Conservation (phyloP, 2,113 vertebrate genomes). For the Peucedramus taeniatus region DNA sequence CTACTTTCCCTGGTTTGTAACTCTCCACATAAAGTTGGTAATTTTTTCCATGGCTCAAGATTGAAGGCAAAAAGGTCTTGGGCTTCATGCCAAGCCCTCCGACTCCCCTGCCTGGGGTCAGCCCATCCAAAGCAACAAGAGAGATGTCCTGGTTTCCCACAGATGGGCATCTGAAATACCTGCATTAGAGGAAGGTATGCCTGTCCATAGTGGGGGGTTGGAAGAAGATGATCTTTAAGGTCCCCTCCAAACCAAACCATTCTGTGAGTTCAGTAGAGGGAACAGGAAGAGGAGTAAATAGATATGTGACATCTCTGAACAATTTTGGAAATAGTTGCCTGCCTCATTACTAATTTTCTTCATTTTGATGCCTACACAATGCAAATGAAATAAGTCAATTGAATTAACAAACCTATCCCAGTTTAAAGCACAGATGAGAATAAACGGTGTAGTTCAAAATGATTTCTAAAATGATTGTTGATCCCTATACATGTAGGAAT, state of each 20-base stretch:
- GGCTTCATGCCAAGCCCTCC: too few relatives aligned
- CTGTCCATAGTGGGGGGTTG: not conserved
- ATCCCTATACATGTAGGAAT: not conserved
- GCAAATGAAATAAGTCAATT: not conserved
- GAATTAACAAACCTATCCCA: not conserved
- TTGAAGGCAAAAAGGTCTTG: too few relatives aligned
- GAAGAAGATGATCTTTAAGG: not conserved
- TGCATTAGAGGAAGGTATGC: not conserved
- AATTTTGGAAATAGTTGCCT: not conserved
- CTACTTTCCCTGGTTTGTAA: too few relatives aligned
- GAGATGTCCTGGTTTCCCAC: too few relatives aligned
- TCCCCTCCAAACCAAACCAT: not conserved
- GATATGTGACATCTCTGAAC: not conserved
- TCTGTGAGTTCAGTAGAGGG: not conserved
- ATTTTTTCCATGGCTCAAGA: too few relatives aligned
- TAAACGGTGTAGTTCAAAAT: not conserved
- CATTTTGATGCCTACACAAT: not conserved
- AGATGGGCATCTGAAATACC: not conserved
- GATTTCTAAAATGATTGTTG: not conserved
- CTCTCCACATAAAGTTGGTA: too few relatives aligned
- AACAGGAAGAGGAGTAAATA: not conserved
- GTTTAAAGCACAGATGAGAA: not conserved
- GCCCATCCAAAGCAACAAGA: too few relatives aligned
- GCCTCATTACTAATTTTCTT: not conserved
- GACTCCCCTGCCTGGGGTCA: too few relatives aligned